Conservation (phyloP, 2,888 invertebrate genomes). For the Calliopum simillimum region DNA sequence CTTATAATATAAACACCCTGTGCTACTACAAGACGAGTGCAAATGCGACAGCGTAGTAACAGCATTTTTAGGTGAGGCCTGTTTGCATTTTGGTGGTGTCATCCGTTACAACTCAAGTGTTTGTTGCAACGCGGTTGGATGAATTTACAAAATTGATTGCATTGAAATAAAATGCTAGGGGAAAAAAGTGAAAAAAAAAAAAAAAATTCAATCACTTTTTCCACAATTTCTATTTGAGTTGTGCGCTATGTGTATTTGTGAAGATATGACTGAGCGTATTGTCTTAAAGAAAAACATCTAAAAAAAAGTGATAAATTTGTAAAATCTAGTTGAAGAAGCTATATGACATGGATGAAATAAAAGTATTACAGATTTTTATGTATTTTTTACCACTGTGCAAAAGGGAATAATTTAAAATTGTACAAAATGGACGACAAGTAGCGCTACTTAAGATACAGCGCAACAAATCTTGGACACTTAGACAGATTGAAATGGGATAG, state of each 20-base stretch:
- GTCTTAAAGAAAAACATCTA: background rate
- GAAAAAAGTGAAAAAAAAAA: background rate
- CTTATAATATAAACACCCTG: no score
- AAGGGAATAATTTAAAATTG: background rate
- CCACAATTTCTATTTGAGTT: conserved; percentile 10
- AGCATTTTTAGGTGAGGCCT: no score
- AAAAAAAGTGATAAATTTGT: background rate
- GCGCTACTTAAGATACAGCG: background rate
- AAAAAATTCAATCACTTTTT: background rate
- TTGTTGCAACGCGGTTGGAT: conserved; percentile 10
- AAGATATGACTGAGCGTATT: background rate
- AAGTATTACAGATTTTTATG: background rate
- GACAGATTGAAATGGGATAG: background rate
- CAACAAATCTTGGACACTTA: background rate
- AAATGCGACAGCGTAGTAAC: no score
- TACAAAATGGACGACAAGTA: background rate
- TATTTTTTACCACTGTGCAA: conserved; percentile 4
- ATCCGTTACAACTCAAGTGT: background rate
- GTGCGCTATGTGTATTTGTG: background rate
- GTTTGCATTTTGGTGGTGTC: conserved; percentile 25
- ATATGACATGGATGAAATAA: background rate
- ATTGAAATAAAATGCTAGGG: conserved; percentile 29
- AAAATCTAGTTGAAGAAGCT: background rate
- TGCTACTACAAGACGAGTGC: no score
- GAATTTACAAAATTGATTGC: conserved; percentile 35